Evolutionary conservation across 2,888 invertebrate genomes (phyloP), one percentile per base, ranked within the genome.

Genomic region (Habroteleia sp.): DNA sequence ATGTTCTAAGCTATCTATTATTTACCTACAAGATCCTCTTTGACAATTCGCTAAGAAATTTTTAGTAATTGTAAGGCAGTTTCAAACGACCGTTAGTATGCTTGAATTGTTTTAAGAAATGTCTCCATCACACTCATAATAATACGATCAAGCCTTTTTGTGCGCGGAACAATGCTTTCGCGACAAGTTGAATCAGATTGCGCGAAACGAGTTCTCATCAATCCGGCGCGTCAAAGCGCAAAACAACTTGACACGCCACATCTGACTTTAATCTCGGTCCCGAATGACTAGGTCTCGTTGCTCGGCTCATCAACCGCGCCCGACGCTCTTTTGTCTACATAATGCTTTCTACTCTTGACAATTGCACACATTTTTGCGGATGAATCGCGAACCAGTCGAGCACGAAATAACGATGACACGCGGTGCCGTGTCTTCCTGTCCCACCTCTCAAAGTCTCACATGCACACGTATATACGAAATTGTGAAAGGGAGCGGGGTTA

Each of bases 351-450:
- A 23, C 46, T 56, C 33, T 35, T 48, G 54, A 56, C 56, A 17
- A 63, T 72, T 63, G 71, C 39, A 56, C 56, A 56, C 56, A 56
- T 65, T 72, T 72, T 65, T 72, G 63, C 25, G 48, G 56, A 63
- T 72, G 58, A 63, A 65, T 72, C 50, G 65, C 48, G 58, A 72
- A 10, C 41, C 48, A 72, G 35, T 50, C 65, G 31, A 58, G 72
- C 65, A 37, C 58, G 58, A 65, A 73, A 65, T 65, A 65, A 72
- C 50, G 60, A 46, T 39, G 58, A 50, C 65, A 65, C 58, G 60
- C 52, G 50, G 29, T 48, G 39, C 4, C 31, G 62, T 14, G 44
- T 42, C 29, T 66, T 54, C 35, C 58, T 16, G 37, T 46, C 16
- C 20, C 27, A 25, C 27, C 44, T 35, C 33, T 50, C 50, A 14